phyloP scores from a whole-genome alignment of 1,140 invertebrate genomes.

The Oedothorax gibbosus region DNA sequence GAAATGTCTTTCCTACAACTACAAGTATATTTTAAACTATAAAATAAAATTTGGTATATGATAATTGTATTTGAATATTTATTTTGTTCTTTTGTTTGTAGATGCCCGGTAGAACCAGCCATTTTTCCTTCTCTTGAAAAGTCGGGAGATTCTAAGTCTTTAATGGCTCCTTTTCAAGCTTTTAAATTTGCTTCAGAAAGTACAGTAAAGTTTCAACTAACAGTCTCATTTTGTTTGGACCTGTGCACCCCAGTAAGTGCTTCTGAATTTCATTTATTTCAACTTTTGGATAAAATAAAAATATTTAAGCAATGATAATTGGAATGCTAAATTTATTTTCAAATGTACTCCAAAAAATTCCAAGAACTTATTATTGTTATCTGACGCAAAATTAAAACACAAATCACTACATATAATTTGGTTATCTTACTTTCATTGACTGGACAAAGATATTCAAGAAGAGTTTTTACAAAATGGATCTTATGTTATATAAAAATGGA shows the following conservation, averaged over 20 bases:
- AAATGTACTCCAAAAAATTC: too few relatives aligned
- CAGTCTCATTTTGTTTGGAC: conserved; percentile 76
- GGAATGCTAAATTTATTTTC: too few relatives aligned
- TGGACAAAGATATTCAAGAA: too few relatives aligned
- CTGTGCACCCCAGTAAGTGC: conserved; percentile 73
- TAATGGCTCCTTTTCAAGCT: conserved; percentile 74
- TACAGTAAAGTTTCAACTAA: conserved; percentile 75
- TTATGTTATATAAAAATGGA: too few relatives aligned
- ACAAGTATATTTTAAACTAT: not conserved
- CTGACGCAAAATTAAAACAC: too few relatives aligned
- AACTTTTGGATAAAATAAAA: too few relatives aligned
- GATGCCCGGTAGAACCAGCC: conserved; percentile 71
- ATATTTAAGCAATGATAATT: too few relatives aligned
- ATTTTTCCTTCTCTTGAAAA: conserved; percentile 71
- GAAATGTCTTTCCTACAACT: not conserved
- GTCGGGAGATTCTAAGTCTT: conserved; percentile 65
- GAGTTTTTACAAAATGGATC: too few relatives aligned
- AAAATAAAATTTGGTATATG: not conserved
- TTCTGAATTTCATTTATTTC: not conserved
- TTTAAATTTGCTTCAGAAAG: conserved; percentile 79
- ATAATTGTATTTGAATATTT: not conserved
- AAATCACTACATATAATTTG: too few relatives aligned
- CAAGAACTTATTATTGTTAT: too few relatives aligned
- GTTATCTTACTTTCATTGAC: too few relatives aligned
- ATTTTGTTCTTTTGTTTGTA: not conserved